Conservation (phyloP, 1,140 invertebrate species). For the Psix sp. region DNA sequence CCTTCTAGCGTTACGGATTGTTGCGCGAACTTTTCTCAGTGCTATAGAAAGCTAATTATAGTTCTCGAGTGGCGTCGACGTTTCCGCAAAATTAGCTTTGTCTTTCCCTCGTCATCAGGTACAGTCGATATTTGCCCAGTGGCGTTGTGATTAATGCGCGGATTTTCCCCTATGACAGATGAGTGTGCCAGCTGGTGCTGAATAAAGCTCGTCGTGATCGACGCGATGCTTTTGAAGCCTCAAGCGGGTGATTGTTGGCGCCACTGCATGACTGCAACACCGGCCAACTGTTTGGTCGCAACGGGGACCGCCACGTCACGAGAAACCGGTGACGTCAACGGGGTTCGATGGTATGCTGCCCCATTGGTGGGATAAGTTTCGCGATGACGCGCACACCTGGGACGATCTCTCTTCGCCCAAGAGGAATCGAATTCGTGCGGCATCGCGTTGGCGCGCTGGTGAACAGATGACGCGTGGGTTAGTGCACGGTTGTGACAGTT, state of each 20-base stretch:
- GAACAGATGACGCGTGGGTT: constrained; percentile 17
- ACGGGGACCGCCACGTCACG: not conserved
- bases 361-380: constrained; percentile 5
- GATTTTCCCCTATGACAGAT: constrained; percentile 35
- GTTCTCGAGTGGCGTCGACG: constrained; percentile 15
- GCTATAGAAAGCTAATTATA: constrained; percentile 31
- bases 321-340: not conserved
- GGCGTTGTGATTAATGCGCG: constrained; percentile 35
- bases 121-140: constrained; percentile 35
- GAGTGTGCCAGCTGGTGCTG: constrained; percentile 22
- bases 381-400: constrained; percentile 12
- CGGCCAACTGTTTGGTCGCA: constrained; percentile 2
- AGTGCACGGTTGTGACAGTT: constrained; percentile 13
- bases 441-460: not conserved
- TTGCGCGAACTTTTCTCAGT: constrained; percentile 11
- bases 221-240: constrained; percentile 10
- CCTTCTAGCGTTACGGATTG: no score
- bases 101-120: constrained; percentile 15
- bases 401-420: constrained; percentile 27
- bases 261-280: constrained; percentile 7
- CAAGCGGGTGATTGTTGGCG: constrained; percentile 1
- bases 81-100: constrained; percentile 28
- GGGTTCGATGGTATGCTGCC: constrained; percentile 2
- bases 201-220: constrained; percentile 12
- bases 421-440: constrained; percentile 17